phyloP scores from a whole-genome alignment of 1,140 invertebrate species.

The Pissodes strobi region DNA sequence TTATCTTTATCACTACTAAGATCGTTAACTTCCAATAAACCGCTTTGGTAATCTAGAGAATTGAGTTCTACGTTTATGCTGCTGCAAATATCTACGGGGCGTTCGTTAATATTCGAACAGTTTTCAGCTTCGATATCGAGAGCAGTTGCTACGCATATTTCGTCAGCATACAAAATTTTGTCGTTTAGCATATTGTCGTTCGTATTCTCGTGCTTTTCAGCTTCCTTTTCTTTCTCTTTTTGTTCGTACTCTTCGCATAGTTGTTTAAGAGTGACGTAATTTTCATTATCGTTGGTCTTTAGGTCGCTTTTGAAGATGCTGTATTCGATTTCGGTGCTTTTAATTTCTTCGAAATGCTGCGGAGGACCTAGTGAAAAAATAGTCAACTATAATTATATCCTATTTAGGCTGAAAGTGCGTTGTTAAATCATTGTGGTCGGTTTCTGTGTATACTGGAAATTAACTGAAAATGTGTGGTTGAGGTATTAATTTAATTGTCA shows the following conservation, averaged over 20 bases:
- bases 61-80: constrained; percentile 50
- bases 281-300: constrained; percentile 45
- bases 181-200: constrained; percentile 35
- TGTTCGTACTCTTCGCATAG: constrained; percentile 44
- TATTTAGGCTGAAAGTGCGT: no score
- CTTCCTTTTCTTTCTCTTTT: constrained; percentile 42
- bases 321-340: constrained; percentile 27
- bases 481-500: no score
- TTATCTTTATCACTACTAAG: constrained; percentile 23
- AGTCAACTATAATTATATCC: no score
- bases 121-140: constrained; percentile 56
- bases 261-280: constrained; percentile 54
- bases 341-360: constrained; percentile 42
- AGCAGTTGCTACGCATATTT: constrained; percentile 63
- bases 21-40: constrained; percentile 21
- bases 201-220: constrained; percentile 21
- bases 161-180: constrained; percentile 66
- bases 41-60: constrained; percentile 42
- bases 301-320: constrained; percentile 34
- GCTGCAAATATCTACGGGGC: constrained; percentile 53
- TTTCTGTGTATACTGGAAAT: no score
- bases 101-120: constrained; percentile 51
- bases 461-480: no score
- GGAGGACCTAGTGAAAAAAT: constrained; percentile 43
- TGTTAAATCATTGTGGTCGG: no score